Base-by-base conservation (phyloP, 2,113 vertebrate genomes). In the Cepphus grylle region DNA sequence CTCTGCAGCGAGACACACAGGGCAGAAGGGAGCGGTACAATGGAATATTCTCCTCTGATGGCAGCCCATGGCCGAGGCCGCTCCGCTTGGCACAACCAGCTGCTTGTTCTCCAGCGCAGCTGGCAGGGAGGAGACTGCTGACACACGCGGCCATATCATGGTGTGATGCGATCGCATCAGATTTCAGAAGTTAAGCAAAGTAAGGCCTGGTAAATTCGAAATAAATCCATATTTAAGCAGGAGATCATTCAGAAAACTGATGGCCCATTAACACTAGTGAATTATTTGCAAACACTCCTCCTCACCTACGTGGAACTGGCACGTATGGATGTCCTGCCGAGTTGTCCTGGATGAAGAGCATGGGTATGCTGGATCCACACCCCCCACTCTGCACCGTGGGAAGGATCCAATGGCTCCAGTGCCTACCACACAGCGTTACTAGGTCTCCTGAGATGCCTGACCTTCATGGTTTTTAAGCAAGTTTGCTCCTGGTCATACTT, bases 251-350 rank as follows among this genome's bases (percentile, higher is more conserved):
- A 79, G 66, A 38, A 53, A 77, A 71, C 2, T 2, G 47, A 45
- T 0, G 9, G 32, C 17, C 23, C 8, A 0, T 20, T 21, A 11
- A 53, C 5, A 49, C 16, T 4, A 17, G 53, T 1, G 63, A 70
- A 30, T 50, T 69, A 30, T 18, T 8, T 27, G 58, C 30, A 85
- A 70, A 63, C 3, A 1, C 23, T 17, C 4, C 13, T 38, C 53
- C 40, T 59, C 72, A 66, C 32, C 29, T 30, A 23, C 0, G 4
- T 38, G 77, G 61, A 91, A 52, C 25, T 50, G 55, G 69, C 21
- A 53, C 1, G 9, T 2, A 13, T 0, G 22, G 22, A 49, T 3
- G 53, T 9, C 50, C 49, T 63, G 40, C 66, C 36, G 30, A 4
- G 27, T 11, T 61, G 1, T 70, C 62, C 76, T 43, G 26, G 16